phyloP scores from a whole-genome alignment of 2,888 invertebrate genomes.

The Criorhina ranunculi region DNA sequence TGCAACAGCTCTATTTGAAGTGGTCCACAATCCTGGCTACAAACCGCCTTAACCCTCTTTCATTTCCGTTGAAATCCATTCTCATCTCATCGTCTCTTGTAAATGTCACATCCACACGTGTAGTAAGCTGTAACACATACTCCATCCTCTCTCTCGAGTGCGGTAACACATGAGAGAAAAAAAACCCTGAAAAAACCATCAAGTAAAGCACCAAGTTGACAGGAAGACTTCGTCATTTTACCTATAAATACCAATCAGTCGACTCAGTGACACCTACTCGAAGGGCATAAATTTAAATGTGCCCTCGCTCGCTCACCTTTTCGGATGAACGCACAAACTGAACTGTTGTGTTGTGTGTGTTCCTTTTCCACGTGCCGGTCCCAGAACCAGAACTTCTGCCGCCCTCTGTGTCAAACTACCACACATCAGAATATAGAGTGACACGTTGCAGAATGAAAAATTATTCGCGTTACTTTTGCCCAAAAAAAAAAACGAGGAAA shows the following conservation, averaged over 20 bases:
- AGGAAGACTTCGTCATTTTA: slow-evolving; percentile 70
- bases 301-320: slow-evolving; percentile 56
- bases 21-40: not conserved
- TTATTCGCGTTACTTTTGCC: slow-evolving; percentile 15
- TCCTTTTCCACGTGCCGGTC: not conserved
- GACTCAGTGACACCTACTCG: slow-evolving; percentile 55
- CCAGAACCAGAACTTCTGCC: slow-evolving; percentile 8
- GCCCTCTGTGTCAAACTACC: slow-evolving; percentile 3
- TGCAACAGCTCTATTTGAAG: not conserved
- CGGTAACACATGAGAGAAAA: not conserved
- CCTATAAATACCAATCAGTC: slow-evolving; percentile 75
- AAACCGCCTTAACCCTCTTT: not conserved
- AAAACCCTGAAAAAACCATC: not conserved
- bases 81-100: slow-evolving; percentile 20
- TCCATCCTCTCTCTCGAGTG: not conserved
- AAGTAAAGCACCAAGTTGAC: slow-evolving; percentile 69
- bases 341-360: not conserved
- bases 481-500: not conserved
- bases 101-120: not conserved
- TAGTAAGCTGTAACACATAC: slow-evolving; percentile 3
- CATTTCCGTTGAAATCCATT: slow-evolving; percentile 2
- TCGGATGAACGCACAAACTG: slow-evolving; percentile 22
- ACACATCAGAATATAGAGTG: slow-evolving; percentile 49
- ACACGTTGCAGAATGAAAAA: slow-evolving; percentile 60
- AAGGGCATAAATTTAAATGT: slow-evolving; percentile 60